Base-by-base conservation (phyloP, 2,797 vertebrate genomes). In the Tamandua tetradactyla region DNA sequence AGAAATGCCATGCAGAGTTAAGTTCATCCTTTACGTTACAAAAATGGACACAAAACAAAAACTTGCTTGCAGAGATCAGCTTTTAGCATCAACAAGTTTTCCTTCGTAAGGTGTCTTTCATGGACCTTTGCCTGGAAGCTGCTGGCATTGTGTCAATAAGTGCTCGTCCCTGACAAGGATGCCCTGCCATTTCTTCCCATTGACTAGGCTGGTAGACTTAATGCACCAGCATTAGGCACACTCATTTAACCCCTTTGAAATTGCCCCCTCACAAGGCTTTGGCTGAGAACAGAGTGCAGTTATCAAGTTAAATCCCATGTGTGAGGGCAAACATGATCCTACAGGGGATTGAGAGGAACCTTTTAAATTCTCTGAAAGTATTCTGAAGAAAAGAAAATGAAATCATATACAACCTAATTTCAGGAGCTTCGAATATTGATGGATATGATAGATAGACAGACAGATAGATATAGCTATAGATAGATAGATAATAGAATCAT, bases 201-300 rank as follows among this genome's bases (percentile, higher is more conserved):
- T 68, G n/a, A 13, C 47, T 30, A 23, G 47, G 11, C 37, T 30
- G 49, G 55, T 25, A 1, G 25, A n/a, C 8, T 35, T 37, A n/a
- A 7, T 7, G n/a, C 3, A 13, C 40, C 15, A 5, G 6, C 15
- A 25, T 25, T 37, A n/a, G 55, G 12, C 20, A 2, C 2, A 9
- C 4, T 32, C n/a, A n/a, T 55, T 25, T 52, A 15, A 55, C 8
- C 7, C 8, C 7, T 42, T 27, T 52, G 32, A 37, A 37, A 59
- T 22, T 27, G 7, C 52, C 42, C 42, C 15, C 49, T 68, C 52
- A 6, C 35, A 30, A 90, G 30, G 37, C 64, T 37, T 79, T 40
- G 76, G 27, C 27, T 30, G 57, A 66, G 59, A 62, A 14, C 22
- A 11, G 44, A 25, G 8, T 3, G 7, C 59, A 22, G 32, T 30